phyloP scores from a whole-genome alignment of 2,888 invertebrate genomes.

The Dynastes grantii region DNA sequence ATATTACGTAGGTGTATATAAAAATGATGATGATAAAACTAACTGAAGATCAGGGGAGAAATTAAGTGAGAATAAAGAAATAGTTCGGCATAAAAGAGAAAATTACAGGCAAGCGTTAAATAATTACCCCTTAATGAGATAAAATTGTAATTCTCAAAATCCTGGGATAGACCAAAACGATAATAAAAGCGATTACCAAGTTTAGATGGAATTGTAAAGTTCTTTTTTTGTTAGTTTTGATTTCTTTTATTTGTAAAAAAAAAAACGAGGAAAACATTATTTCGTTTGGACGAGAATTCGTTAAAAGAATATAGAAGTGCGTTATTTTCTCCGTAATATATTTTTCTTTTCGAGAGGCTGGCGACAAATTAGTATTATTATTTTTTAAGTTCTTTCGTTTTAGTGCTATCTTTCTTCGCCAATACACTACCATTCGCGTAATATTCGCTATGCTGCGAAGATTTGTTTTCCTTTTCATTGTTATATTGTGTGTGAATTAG shows the following conservation, averaged over 20 bases:
- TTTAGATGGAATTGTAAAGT: constrained; percentile 38
- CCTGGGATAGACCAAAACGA: constrained; percentile 31
- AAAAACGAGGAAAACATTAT: no score
- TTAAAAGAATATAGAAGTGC: background rate
- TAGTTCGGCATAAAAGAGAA: background rate
- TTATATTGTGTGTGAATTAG: constrained; percentile 56
- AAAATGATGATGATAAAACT: constrained; percentile 23
- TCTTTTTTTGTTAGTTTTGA: constrained; percentile 14
- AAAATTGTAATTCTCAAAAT: constrained; percentile 28
- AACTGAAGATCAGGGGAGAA: constrained; percentile 25
- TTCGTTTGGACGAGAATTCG: no score
- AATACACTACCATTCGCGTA: background rate
- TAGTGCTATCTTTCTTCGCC: constrained; percentile 1
- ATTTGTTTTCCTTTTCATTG: constrained; percentile 36
- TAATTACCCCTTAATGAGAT: constrained; percentile 25
- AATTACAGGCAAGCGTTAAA: background rate
- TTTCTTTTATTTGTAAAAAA: constrained; percentile 5
- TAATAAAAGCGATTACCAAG: constrained; percentile 17
- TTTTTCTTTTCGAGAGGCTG: constrained; percentile 38
- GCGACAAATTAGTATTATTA: constrained; percentile 36
- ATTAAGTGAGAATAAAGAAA: constrained; percentile 11
- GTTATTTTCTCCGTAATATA: constrained; percentile 8
- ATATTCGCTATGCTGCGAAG: constrained; percentile 4
- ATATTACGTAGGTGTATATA: constrained; percentile 33
- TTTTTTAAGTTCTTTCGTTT: constrained; percentile 33